Conservation (phyloP, 2,113 vertebrate genomes). For the Chinchilla lanigera region DNA sequence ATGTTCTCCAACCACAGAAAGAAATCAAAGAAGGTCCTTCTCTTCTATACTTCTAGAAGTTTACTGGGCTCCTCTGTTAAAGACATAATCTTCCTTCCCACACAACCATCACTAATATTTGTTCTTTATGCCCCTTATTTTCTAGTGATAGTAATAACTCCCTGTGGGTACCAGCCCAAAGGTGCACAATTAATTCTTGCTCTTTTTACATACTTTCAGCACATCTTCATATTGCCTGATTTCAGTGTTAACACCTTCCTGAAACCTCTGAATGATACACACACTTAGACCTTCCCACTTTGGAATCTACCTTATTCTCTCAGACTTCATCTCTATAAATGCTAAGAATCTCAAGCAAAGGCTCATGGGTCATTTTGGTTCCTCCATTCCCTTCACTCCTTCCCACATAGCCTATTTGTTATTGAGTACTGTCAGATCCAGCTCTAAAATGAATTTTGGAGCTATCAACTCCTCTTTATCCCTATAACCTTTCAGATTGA, state of each 20-base stretch:
- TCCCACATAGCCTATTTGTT: neutral
- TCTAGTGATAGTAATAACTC: neutral
- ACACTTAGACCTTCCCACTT: neutral
- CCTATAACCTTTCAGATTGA: neutral
- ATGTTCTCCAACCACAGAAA: neutral
- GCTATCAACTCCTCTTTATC: neutral
- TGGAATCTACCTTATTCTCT: neutral
- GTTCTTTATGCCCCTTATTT: neutral
- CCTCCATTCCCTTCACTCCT: neutral
- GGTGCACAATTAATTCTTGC: neutral
- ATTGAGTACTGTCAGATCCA: neutral
- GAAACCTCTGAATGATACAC: neutral
- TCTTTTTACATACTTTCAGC: neutral
- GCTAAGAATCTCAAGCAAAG: neutral
- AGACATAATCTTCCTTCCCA: neutral
- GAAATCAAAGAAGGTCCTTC: neutral
- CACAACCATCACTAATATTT: neutral
- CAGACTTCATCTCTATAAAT: neutral
- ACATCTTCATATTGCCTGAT: neutral
- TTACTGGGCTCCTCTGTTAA: neutral
- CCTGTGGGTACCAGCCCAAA: neutral
- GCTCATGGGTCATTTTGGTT: neutral
- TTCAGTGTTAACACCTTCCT: neutral
- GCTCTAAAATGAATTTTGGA: neutral
- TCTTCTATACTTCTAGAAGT: neutral